phyloP scores from a whole-genome alignment of 1,140 invertebrate genomes.

The Leptinotarsa lineolata region DNA sequence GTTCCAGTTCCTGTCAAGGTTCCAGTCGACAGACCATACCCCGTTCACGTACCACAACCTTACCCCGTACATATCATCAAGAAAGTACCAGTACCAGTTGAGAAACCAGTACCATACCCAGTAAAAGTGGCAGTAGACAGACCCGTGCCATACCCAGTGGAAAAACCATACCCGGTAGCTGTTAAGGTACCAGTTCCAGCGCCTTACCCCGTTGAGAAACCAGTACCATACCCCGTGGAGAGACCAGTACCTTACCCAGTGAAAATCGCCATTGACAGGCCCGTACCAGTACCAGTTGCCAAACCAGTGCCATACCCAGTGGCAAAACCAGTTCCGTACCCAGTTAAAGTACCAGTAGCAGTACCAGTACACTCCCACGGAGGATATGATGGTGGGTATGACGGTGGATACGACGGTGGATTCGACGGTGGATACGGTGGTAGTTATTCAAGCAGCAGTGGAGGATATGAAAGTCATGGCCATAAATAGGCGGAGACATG shows the following conservation, averaged over 20 bases:
- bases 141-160: constrained; percentile 33
- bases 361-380: constrained; percentile 65
- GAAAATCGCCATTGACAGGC: constrained; percentile 33
- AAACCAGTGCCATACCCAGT: constrained; percentile 59
- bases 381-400: constrained; percentile 67
- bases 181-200: constrained; percentile 55
- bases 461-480: constrained; percentile 57
- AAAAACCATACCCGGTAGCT: constrained; percentile 53
- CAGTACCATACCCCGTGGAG: constrained; percentile 38
- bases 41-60: constrained; percentile 66
- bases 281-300: constrained; percentile 51
- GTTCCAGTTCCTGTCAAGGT: constrained; percentile 62
- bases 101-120: constrained; percentile 59
- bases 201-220: constrained; percentile 29
- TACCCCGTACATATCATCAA: constrained; percentile 38
- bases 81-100: constrained; percentile 64
- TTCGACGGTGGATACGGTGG: constrained; percentile 63
- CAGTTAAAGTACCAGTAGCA: constrained; percentile 68
- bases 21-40: constrained; percentile 59
- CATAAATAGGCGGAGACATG: constrained; percentile 55
- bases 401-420: constrained; percentile 64
- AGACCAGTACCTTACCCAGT: constrained; percentile 32
- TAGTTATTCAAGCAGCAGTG: constrained; percentile 61
- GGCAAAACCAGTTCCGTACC: constrained; percentile 66
- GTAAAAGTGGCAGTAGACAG: constrained; percentile 56